A percentile compares a stretch with the other conserved stretches of the same genome.
These are phyloP conservation scores for Leuciscus idus DNA, from an alignment of 2,113 vertebrate genomes.

Conservation along the genomic window DNA sequence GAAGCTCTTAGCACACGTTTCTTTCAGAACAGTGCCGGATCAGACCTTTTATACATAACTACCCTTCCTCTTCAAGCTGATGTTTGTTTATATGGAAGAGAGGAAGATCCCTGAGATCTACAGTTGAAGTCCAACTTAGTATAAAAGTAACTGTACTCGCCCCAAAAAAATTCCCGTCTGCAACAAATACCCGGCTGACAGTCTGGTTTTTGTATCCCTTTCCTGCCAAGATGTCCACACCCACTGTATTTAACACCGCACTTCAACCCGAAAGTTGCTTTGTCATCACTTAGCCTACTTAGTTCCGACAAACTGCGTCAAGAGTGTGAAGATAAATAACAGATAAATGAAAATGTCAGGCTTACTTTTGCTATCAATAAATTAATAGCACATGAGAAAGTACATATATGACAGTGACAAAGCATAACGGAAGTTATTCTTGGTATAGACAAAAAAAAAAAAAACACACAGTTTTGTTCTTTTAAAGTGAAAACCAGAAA, in stretches of 20 bases:
- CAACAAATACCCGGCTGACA: not conserved
- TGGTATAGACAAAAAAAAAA: slow-evolving; percentile 26
- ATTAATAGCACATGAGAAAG: not conserved
- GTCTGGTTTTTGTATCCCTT: slow-evolving; percentile 25
- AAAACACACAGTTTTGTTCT: slow-evolving; percentile 39
- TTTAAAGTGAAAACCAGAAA: slow-evolving; percentile 45
- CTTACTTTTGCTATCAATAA: not conserved
- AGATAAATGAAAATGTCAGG: not conserved
- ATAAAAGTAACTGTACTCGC: not conserved
- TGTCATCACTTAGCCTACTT: slow-evolving; percentile 8
- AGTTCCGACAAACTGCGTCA: slow-evolving; percentile 8
- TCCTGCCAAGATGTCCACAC: slow-evolving; percentile 49
- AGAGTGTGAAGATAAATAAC: not conserved
- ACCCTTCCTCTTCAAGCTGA: not conserved
- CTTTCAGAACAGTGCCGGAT: not conserved
- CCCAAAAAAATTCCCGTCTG: slow-evolving; percentile 4
- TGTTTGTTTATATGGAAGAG: not conserved
- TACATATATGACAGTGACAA: not conserved
- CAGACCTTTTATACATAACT: not conserved
- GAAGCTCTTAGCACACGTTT: not conserved
- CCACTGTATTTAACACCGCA: not conserved
- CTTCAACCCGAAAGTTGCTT: slow-evolving; percentile 13
- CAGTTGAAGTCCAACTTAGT: not conserved
- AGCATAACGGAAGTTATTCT: not conserved
- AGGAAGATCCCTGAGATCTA: not conserved